Evolutionary conservation across 2,888 invertebrate genomes (phyloP).

Genomic region (Sabatieria punctata): DNA sequence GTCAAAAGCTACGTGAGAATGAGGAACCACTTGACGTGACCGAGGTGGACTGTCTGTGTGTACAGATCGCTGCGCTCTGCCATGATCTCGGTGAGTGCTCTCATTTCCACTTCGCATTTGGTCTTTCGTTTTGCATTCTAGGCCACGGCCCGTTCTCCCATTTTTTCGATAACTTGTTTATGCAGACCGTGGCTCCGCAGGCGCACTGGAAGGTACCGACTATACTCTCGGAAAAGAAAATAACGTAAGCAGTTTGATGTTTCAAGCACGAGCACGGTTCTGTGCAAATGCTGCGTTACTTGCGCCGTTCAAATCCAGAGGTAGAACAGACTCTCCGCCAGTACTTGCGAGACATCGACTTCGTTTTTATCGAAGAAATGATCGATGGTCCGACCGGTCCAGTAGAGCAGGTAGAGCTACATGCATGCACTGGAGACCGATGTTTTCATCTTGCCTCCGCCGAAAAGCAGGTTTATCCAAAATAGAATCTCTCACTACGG

Average conservation of each 20-base stretch:
- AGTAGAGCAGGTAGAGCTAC: too few species aligned
- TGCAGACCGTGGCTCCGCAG: conserved; percentile 22
- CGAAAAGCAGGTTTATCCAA: too few species aligned
- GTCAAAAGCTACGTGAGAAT: too few species aligned
- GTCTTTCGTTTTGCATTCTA: conserved; percentile 11
- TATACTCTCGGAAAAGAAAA: too few species aligned
- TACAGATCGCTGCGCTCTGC: conserved; percentile 46
- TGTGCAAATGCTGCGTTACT: conserved; percentile 36
- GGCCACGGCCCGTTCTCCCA: conserved; percentile 52
- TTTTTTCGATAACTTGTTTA: conserved; percentile 42
- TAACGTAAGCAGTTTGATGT: too few species aligned
- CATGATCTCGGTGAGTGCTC: conserved; percentile 44
- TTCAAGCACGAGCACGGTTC: conserved; percentile 42
- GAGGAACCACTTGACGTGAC: conserved; percentile 34
- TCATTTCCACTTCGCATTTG: conserved; percentile 16
- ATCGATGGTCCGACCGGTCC: too few species aligned
- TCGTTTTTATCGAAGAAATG: conserved; percentile 38
- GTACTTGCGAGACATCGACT: conserved; percentile 29
- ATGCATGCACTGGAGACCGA: too few species aligned
- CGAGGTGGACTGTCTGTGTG: conserved; percentile 37
- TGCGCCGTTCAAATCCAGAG: conserved; percentile 29
- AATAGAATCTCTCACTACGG: too few species aligned
- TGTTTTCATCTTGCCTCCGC: too few species aligned
- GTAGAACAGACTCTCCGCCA: conserved; percentile 27
- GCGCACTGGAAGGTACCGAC: too few species aligned